phyloP scores from a whole-genome alignment of 2,888 invertebrate genomes.

The Criorhina ranunculi region DNA sequence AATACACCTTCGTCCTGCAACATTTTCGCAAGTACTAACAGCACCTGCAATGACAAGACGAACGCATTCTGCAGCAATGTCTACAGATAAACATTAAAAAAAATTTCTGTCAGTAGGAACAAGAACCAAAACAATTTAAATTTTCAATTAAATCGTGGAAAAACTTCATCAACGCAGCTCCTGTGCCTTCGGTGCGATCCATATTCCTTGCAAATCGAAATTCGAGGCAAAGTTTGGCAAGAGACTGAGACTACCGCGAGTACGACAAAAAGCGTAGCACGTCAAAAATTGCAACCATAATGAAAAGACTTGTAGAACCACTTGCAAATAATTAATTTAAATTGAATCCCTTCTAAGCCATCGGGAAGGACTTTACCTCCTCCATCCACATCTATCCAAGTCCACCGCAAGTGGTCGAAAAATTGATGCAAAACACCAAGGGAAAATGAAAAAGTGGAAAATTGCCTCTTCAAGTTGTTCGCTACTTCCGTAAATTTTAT shows the following conservation, averaged over 20 bases:
- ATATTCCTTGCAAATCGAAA: constrained; percentile 45
- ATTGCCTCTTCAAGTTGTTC: constrained; percentile 39
- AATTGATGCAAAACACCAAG: constrained; percentile 13
- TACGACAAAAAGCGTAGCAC: constrained; percentile 8
- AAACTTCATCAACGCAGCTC: constrained; percentile 52
- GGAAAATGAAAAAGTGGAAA: not conserved
- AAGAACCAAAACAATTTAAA: constrained; percentile 30
- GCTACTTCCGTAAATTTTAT: constrained; percentile 30
- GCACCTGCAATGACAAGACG: constrained; percentile 42
- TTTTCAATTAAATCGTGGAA: constrained; percentile 43
- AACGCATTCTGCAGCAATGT: not conserved
- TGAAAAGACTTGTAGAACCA: constrained; percentile 68
- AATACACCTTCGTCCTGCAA: constrained; percentile 15
- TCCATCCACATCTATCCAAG: not conserved
- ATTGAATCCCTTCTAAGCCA: constrained; percentile 58
- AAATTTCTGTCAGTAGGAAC: not conserved
- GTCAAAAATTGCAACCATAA: constrained; percentile 66
- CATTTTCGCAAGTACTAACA: constrained; percentile 1
- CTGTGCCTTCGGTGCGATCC: constrained; percentile 7
- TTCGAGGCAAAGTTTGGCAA: constrained; percentile 13
- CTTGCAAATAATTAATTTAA: constrained; percentile 76
- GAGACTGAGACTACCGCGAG: not conserved
- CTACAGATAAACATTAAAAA: constrained; percentile 15
- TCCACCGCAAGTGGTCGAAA: constrained; percentile 32
- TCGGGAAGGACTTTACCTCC: not conserved